Percentiles rank a stretch among this genome's conserved stretches.
These are phyloP conservation scores for Apodemus speciosus DNA, from an alignment of 2,113 vertebrate genomes.

Conservation along the genomic window DNA sequence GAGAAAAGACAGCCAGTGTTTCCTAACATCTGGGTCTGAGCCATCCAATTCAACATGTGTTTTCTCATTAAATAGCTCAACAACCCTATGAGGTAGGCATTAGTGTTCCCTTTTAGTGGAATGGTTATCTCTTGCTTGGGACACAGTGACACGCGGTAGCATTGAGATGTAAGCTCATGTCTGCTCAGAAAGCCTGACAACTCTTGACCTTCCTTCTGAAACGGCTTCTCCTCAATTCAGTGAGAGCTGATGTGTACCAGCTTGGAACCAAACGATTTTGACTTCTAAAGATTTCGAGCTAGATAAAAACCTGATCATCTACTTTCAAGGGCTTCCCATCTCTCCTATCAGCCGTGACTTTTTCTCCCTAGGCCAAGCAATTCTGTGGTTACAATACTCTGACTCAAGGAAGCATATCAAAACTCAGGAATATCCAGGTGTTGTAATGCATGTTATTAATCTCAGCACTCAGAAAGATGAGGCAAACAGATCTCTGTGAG, in stretches of 20 bases:
- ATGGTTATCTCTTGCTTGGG: background rate
- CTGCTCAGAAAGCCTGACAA: background rate
- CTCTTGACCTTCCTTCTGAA: constrained; percentile 37
- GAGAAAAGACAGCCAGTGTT: background rate
- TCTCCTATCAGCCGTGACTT: background rate
- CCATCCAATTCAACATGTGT: background rate
- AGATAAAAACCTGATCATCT: background rate
- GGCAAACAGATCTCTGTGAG: background rate
- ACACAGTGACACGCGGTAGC: background rate
- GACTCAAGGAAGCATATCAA: background rate
- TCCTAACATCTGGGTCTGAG: background rate
- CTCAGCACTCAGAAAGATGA: background rate
- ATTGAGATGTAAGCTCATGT: background rate
- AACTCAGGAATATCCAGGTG: background rate
- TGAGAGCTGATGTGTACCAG: background rate
- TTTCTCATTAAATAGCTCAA: background rate
- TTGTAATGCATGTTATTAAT: background rate
- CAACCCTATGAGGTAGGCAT: background rate
- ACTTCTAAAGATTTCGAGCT: background rate
- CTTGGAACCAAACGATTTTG: background rate
- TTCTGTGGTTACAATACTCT: background rate
- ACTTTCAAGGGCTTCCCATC: background rate
- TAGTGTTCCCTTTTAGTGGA: background rate
- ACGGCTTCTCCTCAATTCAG: background rate
- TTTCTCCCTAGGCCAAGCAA: background rate